Base-by-base conservation (phyloP, 2,888 invertebrate species). In the Nomada flava region DNA sequence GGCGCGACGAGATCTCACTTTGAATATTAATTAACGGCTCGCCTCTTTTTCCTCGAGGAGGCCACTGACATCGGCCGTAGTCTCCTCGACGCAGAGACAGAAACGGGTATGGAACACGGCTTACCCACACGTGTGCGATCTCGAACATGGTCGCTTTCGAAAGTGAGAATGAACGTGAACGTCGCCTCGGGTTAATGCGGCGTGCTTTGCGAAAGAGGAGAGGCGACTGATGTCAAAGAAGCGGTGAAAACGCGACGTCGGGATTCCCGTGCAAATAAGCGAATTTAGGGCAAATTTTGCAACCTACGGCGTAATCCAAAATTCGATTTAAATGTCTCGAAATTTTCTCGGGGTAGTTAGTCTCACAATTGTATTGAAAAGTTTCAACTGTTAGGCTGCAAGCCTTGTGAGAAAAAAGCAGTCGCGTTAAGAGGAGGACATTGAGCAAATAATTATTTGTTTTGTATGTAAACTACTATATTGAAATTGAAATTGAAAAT, bases 1-100 rank as follows among this genome's bases (percentile, higher is more conserved):
- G 89, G 90, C 86, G 86, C 84, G 90, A 86, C 88, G 85, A 76
- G 77, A 75, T 84, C 86, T 87, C 84, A 84, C 88, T 87, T 88
- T 60, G 90, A 90, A 91, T 91, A 88, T 83, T 91, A 91, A 91
- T 91, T 86, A 89, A 79, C 67, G 79, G 70, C 79, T 82, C 82
- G 82, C 81, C 86, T 86, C 86, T 84, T 86, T 86, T 85, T 76
- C 74, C 26, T 59, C 64, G 75, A 20, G 74, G 80, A 84, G 87
- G 89, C 81, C 88, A 89, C 78, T 91, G 89, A 89, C 89, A 83
- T 82, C 79, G 73, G 36, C 53, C 75, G 23, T n/a, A 52, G 69
- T 15, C 50, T 52, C 18, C 62, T 47, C 73, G 71, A 20, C 52
- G 36, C 20, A 23, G 26, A 53, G 23, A 70, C 70, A n/a, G 23